Percentiles rank a stretch among this genome's conserved stretches.
Evolutionary conservation across 2,797 vertebrate genomes (phyloP).

Genomic region (Epinephelus coioides): DNA sequence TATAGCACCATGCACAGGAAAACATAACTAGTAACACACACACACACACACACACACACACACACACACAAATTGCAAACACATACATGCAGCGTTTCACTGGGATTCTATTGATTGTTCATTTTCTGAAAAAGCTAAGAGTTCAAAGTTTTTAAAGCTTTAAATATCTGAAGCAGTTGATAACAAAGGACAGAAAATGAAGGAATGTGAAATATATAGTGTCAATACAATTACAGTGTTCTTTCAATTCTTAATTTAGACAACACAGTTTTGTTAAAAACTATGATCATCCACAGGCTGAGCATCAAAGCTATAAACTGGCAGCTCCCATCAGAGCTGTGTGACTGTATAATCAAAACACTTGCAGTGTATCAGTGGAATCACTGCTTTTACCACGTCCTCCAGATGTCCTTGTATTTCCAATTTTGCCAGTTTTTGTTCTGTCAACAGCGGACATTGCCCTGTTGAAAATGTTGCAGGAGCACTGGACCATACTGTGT

Average conservation of each 20-base stretch:
- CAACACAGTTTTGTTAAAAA: neutral
- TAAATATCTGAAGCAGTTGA: neutral
- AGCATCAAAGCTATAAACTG: neutral
- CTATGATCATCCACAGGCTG: neutral
- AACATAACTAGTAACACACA: neutral
- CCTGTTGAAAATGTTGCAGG: conserved; percentile 2
- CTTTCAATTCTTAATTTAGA: neutral
- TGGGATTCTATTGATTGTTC: conserved; percentile 8
- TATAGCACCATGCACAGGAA: conserved; percentile 22
- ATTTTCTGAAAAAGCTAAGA: neutral
- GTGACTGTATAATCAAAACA: neutral
- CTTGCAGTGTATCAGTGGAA: conserved; percentile 21
- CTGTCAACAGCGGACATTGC: neutral
- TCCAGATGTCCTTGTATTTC: conserved; percentile 24
- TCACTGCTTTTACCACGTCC: neutral
- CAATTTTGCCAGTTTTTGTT: conserved; percentile 9
- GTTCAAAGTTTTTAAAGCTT: neutral
- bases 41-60: neutral
- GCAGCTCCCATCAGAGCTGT: conserved; percentile 3
- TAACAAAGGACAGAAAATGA: no score
- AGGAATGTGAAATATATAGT: no score
- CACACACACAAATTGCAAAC: conserved; percentile 7
- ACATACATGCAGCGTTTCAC: conserved; percentile 17
- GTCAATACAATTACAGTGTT: neutral
- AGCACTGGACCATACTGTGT: neutral